These are phyloP conservation scores for Ophonus ardosiacus DNA, from an alignment of 2,888 invertebrate species.

Conservation along the genomic window DNA sequence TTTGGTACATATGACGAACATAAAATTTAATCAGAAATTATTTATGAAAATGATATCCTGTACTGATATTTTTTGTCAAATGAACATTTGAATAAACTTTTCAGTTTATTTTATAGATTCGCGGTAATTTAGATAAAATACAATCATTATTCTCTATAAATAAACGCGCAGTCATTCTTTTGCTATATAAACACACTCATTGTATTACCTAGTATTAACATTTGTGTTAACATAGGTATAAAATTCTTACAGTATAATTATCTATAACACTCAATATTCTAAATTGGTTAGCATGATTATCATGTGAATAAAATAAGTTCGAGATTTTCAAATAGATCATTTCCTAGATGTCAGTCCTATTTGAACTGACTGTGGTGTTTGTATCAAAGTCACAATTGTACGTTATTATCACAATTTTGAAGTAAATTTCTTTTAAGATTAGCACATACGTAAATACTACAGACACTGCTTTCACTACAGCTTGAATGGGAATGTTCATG, in stretches of 20 bases:
- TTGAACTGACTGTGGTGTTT: slow-evolving; percentile 30
- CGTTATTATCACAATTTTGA: slow-evolving; percentile 43
- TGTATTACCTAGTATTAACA: slow-evolving; percentile 58
- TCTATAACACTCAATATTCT: slow-evolving; percentile 57
- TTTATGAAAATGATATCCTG: not conserved
- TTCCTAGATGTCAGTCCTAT: slow-evolving; percentile 5
- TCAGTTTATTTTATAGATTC: not conserved
- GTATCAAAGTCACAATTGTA: slow-evolving; percentile 49
- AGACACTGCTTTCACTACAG: not conserved
- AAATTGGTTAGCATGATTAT: slow-evolving; percentile 65
- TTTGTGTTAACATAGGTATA: slow-evolving; percentile 58
- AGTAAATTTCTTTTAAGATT: not conserved
- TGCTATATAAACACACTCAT: slow-evolving; percentile 48
- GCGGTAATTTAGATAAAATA: slow-evolving; percentile 70
- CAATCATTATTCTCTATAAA: slow-evolving; percentile 81
- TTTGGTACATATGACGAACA: not conserved
- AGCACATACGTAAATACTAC: slow-evolving; percentile 8
- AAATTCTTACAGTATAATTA: slow-evolving; percentile 56
- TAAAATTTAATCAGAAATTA: not conserved
- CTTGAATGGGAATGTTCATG: not conserved
- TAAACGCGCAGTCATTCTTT: slow-evolving; percentile 70
- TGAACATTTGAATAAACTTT: not conserved
- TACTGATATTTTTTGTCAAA: not conserved
- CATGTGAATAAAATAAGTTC: slow-evolving; percentile 57
- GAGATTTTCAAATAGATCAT: slow-evolving; percentile 45